phyloP scores from a whole-genome alignment of 2,113 vertebrate genomes.

The Melierax canorus region DNA sequence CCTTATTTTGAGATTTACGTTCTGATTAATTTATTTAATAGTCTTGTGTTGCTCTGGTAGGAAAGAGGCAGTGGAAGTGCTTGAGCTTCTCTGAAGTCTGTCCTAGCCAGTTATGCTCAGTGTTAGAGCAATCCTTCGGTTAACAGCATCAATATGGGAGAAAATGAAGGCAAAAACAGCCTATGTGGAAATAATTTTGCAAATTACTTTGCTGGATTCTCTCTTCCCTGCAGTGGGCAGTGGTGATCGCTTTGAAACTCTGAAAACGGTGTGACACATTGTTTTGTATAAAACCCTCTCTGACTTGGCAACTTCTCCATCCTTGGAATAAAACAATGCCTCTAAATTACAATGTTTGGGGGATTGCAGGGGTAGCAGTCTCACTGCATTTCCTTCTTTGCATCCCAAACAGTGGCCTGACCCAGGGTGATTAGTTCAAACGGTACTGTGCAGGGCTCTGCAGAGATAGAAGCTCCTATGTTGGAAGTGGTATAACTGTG shows the following conservation, averaged over 20 bases:
- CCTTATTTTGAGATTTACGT: neutral
- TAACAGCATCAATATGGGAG: neutral
- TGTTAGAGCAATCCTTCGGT: neutral
- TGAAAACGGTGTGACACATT: neutral
- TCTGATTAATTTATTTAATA: neutral
- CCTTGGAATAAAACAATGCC: neutral
- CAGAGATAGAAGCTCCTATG: neutral
- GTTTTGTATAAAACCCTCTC: neutral
- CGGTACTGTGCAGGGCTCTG: neutral
- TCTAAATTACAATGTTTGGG: neutral
- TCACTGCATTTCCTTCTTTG: neutral
- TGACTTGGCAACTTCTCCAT: neutral
- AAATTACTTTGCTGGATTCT: neutral
- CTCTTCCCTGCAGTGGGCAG: neutral
- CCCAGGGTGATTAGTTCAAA: neutral
- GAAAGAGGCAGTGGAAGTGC: neutral
- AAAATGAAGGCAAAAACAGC: neutral
- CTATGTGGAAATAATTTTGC: neutral
- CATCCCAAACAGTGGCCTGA: neutral
- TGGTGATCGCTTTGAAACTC: neutral
- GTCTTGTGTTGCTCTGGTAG: neutral
- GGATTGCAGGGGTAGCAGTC: neutral
- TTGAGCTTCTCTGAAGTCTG: neutral
- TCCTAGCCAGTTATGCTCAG: neutral
- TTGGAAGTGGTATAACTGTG: neutral